These are phyloP conservation scores for Vidua chalybeata DNA, from an alignment of 2,113 vertebrate genomes.

Conservation along the genomic window DNA sequence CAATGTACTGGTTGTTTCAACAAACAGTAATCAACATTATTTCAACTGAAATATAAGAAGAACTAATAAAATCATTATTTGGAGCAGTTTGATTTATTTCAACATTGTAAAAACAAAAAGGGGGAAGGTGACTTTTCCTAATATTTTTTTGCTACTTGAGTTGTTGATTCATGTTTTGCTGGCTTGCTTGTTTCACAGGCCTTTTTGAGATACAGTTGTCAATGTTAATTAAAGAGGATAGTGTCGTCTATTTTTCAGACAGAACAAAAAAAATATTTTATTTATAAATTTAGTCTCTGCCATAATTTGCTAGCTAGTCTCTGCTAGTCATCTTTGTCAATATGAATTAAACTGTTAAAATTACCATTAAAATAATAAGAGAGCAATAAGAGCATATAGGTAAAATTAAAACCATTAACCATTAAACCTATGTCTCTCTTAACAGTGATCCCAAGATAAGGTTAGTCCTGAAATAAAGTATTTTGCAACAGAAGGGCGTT, in stretches of 20 bases:
- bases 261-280: neutral
- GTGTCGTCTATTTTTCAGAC: slow-evolving; percentile 1
- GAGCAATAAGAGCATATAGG: neutral
- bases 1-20: neutral
- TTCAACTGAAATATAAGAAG: neutral
- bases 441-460: neutral
- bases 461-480: neutral
- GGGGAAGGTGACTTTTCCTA: neutral
- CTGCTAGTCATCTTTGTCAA: neutral
- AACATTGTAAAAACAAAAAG: neutral
- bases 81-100: neutral
- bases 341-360: neutral
- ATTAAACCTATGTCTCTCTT: neutral
- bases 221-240: slow-evolving; percentile 13
- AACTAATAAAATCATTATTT: neutral
- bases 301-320: neutral
- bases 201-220: slow-evolving; percentile 23
- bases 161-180: neutral
- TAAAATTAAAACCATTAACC: neutral
- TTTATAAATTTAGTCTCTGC: neutral
- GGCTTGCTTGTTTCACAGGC: neutral
- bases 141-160: neutral
- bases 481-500: neutral
- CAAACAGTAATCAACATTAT: neutral
- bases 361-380: neutral